Evolutionary conservation across 2,113 vertebrate species (phyloP).

Genomic region (Eurypyga helias): DNA sequence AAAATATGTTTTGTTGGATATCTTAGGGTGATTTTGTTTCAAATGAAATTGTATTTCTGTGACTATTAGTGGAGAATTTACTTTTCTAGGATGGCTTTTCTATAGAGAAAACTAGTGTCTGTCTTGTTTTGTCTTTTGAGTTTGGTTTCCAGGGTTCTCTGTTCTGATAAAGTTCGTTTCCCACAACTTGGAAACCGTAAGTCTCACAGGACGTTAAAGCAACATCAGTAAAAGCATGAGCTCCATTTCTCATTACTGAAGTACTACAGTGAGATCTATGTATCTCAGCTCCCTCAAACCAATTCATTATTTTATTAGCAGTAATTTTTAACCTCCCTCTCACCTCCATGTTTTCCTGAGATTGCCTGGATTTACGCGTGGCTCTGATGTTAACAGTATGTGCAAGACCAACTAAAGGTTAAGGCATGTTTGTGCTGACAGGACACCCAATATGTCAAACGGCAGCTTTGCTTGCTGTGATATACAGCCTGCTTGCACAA

Average conservation of each 20-base stretch:
- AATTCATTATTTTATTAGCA: not conserved
- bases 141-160: constrained; percentile 8
- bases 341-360: not conserved
- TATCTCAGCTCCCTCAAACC: not conserved
- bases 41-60: not conserved
- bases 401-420: not conserved
- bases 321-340: not conserved
- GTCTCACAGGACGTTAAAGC: constrained; percentile 11
- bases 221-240: not conserved
- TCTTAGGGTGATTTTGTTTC: not conserved
- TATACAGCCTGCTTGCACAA: constrained; percentile 20
- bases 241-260: not conserved
- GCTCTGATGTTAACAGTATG: not conserved
- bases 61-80: not conserved
- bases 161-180: constrained; percentile 5
- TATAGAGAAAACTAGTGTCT: not conserved
- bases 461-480: constrained; percentile 26
- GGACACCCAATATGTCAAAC: constrained; percentile 60
- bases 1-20: not conserved
- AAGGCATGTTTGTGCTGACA: constrained; percentile 54
- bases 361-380: not conserved
- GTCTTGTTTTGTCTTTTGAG: not conserved
- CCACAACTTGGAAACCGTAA: not conserved
- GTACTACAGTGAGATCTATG: not conserved
- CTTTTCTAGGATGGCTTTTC: not conserved